Evolutionary conservation across 53 echinoderm and acorn worm genomes (phyloP), one percentile per base, ranked within the genome.

Genomic region (Stichopus horrens): DNA sequence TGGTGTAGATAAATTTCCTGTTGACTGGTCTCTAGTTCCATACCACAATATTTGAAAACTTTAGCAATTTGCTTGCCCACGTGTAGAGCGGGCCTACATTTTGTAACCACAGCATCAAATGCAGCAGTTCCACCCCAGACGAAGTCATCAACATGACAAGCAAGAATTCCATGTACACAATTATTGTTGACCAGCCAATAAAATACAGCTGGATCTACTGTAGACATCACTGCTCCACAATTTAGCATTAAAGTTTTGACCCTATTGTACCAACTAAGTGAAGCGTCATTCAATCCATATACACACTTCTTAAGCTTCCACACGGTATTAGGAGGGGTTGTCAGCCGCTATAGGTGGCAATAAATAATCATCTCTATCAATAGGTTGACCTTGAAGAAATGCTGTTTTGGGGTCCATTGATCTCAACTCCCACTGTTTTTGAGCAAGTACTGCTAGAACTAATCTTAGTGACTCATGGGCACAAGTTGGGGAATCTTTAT

Each of bases 71-170:
- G 54, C 74, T 88, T 88, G 63, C 88, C 88, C 9, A 86, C 86
- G 3, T 86, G 8, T 66, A 86, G 67, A 11, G 71, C 11, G 20
- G 86, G 67, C 51, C 21, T 88, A 7, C 74, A 54, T 75, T 75
- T 75, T 16, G 56, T 10, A 3, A 74, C 55, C 8, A 88, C 76
- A 23, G 8, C 13, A 23, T 88, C 88, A 88, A 88, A 88, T 75
- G 52, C 75, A n/a, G 9, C 16, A 54, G 19, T 74, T 16, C 88
- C 74, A 53, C 76, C 23, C 88, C 76, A 88, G 21, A 88, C 76
- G 53, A 88, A 88, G 88, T 88, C 88, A 88, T 88, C 88, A 54
- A 88, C 88, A 88, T 88, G 88, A 55, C 88, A 88, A 53, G 88
- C 76, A 16, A 88, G 63, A 9, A 88, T 74, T 8, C 88, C 88